phyloP scores from a whole-genome alignment of 1,140 invertebrate species.

The Drosophila mojavensis region DNA sequence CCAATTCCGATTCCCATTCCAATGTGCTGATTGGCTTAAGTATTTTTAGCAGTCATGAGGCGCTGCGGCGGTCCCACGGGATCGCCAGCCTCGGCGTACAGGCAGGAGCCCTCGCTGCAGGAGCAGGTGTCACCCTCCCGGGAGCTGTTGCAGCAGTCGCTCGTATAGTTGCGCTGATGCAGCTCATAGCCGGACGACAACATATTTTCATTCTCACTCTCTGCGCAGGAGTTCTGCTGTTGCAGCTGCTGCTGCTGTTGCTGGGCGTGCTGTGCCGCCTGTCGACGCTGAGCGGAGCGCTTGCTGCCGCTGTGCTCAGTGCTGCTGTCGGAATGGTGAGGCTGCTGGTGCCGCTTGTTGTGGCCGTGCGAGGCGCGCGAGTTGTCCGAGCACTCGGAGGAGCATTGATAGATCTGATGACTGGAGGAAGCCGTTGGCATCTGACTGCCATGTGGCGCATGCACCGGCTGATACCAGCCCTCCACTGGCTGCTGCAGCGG shows the following conservation, averaged over 20 bases:
- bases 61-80: constrained; percentile 49
- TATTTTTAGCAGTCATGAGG: constrained; percentile 67
- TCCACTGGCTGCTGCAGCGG: constrained; percentile 50
- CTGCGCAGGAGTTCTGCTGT: constrained; percentile 52
- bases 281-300: constrained; percentile 24
- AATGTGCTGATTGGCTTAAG: constrained; percentile 42
- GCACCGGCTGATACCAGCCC: constrained; percentile 78
- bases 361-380: constrained; percentile 74
- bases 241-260: constrained; percentile 39
- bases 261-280: constrained; percentile 22
- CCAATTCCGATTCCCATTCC: background rate
- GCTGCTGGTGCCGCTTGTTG: constrained; percentile 35
- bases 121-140: constrained; percentile 83
- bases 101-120: constrained; percentile 83
- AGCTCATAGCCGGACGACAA: constrained; percentile 61
- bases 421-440: constrained; percentile 67
- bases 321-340: constrained; percentile 70
- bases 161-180: constrained; percentile 61
- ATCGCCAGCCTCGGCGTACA: constrained; percentile 82
- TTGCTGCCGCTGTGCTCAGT: constrained; percentile 67
- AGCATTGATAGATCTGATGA: constrained; percentile 83
- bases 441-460: constrained; percentile 48
- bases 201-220: constrained; percentile 76
- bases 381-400: constrained; percentile 83
- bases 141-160: constrained; percentile 83